These are phyloP conservation scores for Xenopus laevis DNA, from an alignment of 2,113 vertebrate species.

Conservation along the genomic window DNA sequence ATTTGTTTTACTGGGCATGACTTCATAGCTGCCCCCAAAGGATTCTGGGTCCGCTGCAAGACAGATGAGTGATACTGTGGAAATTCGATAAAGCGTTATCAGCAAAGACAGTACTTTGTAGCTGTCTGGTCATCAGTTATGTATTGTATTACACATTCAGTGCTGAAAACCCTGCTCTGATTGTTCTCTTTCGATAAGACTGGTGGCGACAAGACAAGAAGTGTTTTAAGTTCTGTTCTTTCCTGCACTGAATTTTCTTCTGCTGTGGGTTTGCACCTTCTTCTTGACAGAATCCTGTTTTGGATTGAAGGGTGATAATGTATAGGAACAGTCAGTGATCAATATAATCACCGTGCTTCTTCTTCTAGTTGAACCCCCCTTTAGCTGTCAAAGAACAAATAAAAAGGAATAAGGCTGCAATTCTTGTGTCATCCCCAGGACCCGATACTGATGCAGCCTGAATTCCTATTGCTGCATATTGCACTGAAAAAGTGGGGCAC, in stretches of 20 bases:
- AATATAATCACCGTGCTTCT: too few relatives aligned
- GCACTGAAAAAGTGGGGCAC: too few relatives aligned
- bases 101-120: constrained; percentile 34
- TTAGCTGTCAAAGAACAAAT: too few relatives aligned
- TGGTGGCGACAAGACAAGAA: constrained; percentile 30
- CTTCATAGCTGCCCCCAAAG: constrained; percentile 9
- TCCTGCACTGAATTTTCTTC: not conserved
- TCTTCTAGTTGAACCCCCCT: too few relatives aligned
- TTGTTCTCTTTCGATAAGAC: constrained; percentile 33
- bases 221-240: constrained; percentile 13
- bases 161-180: constrained; percentile 41
- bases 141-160: constrained; percentile 38
- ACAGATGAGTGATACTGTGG: constrained; percentile 20
- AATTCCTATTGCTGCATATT: too few relatives aligned
- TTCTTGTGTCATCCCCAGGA: too few relatives aligned
- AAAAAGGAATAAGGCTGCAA: too few relatives aligned
- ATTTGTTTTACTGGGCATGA: constrained; percentile 18
- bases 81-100: constrained; percentile 35
- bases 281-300: too few relatives aligned
- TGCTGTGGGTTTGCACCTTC: not conserved
- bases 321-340: too few relatives aligned
- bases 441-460: too few relatives aligned
- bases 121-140: constrained; percentile 34
- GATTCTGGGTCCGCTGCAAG: constrained; percentile 6
- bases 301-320: too few relatives aligned